Evolutionary conservation across 2,888 invertebrate genomes (phyloP).

Genomic region (Cheiracanthium punctorium): DNA sequence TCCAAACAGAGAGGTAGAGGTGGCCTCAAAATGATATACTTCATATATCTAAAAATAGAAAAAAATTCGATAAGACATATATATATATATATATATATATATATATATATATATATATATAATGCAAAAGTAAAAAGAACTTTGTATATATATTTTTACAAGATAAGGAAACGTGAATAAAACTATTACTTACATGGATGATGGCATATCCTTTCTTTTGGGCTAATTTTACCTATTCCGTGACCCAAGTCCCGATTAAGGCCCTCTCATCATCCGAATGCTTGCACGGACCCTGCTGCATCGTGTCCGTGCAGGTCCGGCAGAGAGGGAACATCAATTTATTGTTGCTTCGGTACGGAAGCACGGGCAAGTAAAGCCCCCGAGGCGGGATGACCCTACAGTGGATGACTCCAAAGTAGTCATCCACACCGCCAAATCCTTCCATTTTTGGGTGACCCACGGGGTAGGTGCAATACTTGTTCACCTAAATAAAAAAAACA

Average conservation of each 20-base stretch:
- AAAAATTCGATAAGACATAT: no score
- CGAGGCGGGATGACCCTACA: neutral
- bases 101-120: no score
- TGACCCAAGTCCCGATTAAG: constrained; percentile 1
- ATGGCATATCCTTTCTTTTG: neutral
- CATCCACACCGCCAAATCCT: neutral
- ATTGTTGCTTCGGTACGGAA: neutral
- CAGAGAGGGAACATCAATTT: constrained; percentile 16
- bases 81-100: no score
- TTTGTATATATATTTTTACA: no score
- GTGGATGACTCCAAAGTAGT: constrained; percentile 12
- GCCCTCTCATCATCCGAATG: neutral
- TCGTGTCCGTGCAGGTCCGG: neutral
- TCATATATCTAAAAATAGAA: neutral
- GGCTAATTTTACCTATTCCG: neutral
- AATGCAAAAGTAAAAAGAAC: no score
- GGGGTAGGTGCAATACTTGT: neutral
- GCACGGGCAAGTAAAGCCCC: neutral
- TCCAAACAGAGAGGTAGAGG: neutral
- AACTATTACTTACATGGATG: constrained; percentile 5
- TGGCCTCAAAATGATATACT: neutral
- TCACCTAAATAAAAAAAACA: neutral
- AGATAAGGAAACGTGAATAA: neutral
- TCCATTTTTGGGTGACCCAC: neutral
- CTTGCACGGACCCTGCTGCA: neutral